These are phyloP conservation scores for Scaptomyza cyrtandrae DNA, from an alignment of 2,888 invertebrate genomes.

Conservation along the genomic window DNA sequence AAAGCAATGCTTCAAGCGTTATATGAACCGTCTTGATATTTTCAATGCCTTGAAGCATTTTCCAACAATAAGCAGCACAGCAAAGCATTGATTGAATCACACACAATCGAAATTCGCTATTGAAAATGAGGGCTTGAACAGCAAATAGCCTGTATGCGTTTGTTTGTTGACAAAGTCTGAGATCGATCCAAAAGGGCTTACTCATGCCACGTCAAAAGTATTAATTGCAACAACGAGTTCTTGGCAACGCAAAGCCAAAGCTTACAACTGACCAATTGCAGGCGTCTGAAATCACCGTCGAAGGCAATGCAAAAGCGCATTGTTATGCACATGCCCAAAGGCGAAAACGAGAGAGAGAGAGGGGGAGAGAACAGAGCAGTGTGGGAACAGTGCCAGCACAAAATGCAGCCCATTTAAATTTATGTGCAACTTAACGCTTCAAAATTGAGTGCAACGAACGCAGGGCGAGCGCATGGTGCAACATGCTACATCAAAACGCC, in stretches of 20 bases:
- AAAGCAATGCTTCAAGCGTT: no score
- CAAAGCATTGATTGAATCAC: neutral
- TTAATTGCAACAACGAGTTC: constrained; percentile 59
- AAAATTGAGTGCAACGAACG: constrained; percentile 81
- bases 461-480: constrained; percentile 31
- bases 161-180: constrained; percentile 1
- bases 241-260: constrained; percentile 22
- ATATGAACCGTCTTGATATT: neutral
- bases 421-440: constrained; percentile 80
- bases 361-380: neutral
- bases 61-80: neutral
- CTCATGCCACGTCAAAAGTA: constrained; percentile 40
- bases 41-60: neutral
- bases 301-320: constrained; percentile 28
- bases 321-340: constrained; percentile 36
- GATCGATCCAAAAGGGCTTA: constrained; percentile 1
- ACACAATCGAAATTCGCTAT: neutral
- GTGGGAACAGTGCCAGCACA: neutral
- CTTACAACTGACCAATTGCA: constrained; percentile 30
- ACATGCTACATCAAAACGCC: constrained; percentile 33
- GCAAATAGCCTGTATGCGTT: neutral
- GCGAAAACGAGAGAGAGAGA: neutral
- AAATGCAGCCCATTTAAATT: constrained; percentile 69
- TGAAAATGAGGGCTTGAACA: neutral
- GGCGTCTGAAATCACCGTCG: constrained; percentile 37